These are phyloP conservation scores for Heloderma charlesbogerti DNA, from an alignment of 2,113 vertebrate genomes.

Conservation along the genomic window DNA sequence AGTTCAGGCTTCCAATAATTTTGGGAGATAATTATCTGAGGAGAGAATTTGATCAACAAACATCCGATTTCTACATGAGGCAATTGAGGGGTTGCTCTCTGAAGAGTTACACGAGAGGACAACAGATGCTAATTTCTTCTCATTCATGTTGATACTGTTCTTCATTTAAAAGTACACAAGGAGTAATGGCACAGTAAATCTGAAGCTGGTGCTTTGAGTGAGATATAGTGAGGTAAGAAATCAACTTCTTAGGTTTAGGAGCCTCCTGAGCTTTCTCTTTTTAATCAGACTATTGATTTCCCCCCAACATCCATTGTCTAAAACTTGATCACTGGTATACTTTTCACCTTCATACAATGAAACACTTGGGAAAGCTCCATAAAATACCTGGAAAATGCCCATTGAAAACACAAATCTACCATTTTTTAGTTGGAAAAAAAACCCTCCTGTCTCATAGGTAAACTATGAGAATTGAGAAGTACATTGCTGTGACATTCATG, in stretches of 20 bases:
- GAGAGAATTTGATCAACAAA: constrained; percentile 20
- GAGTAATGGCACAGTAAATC: constrained; percentile 68
- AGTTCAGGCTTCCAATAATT: constrained; percentile 20
- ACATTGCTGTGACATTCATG: constrained; percentile 16
- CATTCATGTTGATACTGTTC: constrained; percentile 57
- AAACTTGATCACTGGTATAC: constrained; percentile 60
- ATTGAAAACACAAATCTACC: constrained; percentile 40
- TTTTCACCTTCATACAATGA: constrained; percentile 52
- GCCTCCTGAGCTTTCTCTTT: constrained; percentile 73
- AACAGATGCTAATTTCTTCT: constrained; percentile 61
- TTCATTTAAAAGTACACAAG: constrained; percentile 58
- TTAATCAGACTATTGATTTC: constrained; percentile 77
- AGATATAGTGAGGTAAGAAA: constrained; percentile 72
- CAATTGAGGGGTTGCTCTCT: constrained; percentile 51
- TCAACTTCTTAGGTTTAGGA: constrained; percentile 77
- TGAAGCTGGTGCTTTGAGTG: constrained; percentile 67
- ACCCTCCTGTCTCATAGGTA: constrained; percentile 21
- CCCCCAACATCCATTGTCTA: constrained; percentile 64
- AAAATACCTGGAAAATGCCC: constrained; percentile 49
- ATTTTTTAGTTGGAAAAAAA: constrained; percentile 28
- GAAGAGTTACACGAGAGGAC: constrained; percentile 50
- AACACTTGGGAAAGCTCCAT: constrained; percentile 37
- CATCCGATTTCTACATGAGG: constrained; percentile 33
- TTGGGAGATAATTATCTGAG: constrained; percentile 17
- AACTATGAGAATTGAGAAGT: constrained; percentile 29